Conservation (phyloP, 53 echinoderm and acorn worm species). For the Patiria pectinifera region DNA sequence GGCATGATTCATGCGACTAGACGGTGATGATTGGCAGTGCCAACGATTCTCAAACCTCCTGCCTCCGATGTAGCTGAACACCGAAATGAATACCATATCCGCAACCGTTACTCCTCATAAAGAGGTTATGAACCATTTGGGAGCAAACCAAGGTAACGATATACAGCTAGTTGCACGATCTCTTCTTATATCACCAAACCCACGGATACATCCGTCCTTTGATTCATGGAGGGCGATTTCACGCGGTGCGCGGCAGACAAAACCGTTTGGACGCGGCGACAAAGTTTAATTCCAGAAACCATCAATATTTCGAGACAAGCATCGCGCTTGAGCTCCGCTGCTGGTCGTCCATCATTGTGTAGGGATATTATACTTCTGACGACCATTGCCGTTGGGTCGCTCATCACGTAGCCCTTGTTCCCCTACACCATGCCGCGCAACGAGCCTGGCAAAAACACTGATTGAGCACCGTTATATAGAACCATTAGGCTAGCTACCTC, state of each 20-base stretch:
- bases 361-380: background rate
- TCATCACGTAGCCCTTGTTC: background rate
- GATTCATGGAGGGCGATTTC: slow-evolving; percentile 6
- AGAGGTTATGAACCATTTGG: too few species aligned
- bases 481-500: background rate
- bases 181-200: background rate
- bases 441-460: too few species aligned
- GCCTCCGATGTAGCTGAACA: too few species aligned
- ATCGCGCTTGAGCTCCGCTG: background rate
- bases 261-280: slow-evolving; percentile 8
- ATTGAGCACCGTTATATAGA: too few species aligned
- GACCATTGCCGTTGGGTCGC: background rate
- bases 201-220: background rate
- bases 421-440: background rate
- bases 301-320: slow-evolving; percentile 42
- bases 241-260: background rate
- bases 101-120: too few species aligned
- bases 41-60: background rate
- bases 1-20: background rate
- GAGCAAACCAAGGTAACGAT: background rate
- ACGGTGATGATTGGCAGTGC: background rate
- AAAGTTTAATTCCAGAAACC: slow-evolving; percentile 51
- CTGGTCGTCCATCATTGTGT: slow-evolving; percentile 7
- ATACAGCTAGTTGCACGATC: background rate
- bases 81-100: too few species aligned